These are phyloP conservation scores for Florisuga fusca DNA, from an alignment of 2,797 vertebrate genomes.

Conservation along the genomic window DNA sequence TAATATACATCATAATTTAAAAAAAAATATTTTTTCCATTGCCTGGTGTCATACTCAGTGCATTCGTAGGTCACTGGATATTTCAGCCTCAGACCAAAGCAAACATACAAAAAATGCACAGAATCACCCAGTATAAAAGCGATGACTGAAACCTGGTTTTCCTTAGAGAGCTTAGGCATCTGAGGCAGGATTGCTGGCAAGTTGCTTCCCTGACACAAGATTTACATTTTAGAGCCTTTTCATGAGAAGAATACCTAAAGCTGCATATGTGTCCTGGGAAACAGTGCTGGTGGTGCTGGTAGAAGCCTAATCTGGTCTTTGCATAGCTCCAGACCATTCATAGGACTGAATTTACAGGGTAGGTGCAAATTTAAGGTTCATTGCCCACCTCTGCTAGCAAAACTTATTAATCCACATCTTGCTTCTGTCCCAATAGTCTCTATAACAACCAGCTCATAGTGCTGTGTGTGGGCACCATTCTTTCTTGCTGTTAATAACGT, in stretches of 20 bases:
- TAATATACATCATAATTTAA: not conserved
- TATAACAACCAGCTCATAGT: not conserved
- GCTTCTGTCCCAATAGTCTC: not conserved
- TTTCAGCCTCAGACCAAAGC: not conserved
- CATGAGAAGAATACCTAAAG: not conserved
- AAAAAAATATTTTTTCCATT: not conserved
- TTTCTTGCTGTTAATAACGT: not conserved
- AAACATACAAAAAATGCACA: not conserved
- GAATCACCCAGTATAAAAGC: not conserved
- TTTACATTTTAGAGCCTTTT: not conserved
- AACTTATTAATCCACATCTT: not conserved
- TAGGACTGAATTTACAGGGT: not conserved
- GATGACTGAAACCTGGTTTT: not conserved
- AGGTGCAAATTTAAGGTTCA: not conserved
- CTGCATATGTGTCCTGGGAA: not conserved
- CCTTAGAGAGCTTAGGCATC: not conserved
- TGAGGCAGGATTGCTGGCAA: not conserved
- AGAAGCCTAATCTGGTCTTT: not conserved
- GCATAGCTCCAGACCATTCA: not conserved
- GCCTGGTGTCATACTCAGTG: not conserved
- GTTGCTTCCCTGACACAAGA: not conserved
- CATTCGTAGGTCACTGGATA: not conserved
- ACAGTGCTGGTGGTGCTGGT: fast-evolving
- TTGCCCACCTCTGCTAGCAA: not conserved
- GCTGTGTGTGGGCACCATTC: not conserved